phyloP scores from a whole-genome alignment of 2,888 invertebrate species.

The Dichetophora obliterata region DNA sequence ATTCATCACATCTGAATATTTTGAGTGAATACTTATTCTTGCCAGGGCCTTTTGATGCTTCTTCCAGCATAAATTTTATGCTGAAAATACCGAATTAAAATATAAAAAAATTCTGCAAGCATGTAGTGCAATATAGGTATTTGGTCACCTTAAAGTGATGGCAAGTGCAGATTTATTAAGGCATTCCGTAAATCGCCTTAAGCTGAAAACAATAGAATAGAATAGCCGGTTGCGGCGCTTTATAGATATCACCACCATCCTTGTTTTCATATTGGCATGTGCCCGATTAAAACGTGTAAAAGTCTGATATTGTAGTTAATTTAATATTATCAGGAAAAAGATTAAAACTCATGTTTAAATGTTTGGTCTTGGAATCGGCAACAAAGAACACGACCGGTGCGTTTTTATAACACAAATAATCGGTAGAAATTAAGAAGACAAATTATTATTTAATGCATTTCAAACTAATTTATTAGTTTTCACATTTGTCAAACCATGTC shows the following conservation, averaged over 20 bases:
- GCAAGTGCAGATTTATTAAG: conserved; percentile 86
- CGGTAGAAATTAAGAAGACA: conserved; percentile 49
- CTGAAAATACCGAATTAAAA: conserved; percentile 50
- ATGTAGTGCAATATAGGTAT: background rate
- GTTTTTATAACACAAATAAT: conserved; percentile 71
- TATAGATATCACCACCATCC: conserved; percentile 68
- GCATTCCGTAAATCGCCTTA: conserved; percentile 87
- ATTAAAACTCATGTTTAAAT: conserved; percentile 75
- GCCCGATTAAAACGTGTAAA: conserved; percentile 84
- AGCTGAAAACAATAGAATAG: conserved; percentile 79
- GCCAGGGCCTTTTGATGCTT: conserved; percentile 40
- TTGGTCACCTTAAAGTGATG: conserved; percentile 77
- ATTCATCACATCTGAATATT: conserved; percentile 77
- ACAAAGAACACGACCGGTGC: conserved; percentile 80
- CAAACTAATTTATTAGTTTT: conserved; percentile 73
- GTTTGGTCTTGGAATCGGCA: conserved; percentile 76
- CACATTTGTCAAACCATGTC: too few relatives aligned
- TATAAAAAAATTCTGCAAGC: background rate
- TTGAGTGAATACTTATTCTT: conserved; percentile 60
- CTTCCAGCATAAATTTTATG: conserved; percentile 38
- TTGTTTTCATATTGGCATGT: conserved; percentile 70
- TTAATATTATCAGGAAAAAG: conserved; percentile 75
- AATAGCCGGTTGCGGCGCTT: conserved; percentile 73
- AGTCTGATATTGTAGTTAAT: conserved; percentile 76
- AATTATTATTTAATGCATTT: conserved; percentile 41